Conservation (phyloP, 2,888 invertebrate species). For the Plagiodera versicolora region DNA sequence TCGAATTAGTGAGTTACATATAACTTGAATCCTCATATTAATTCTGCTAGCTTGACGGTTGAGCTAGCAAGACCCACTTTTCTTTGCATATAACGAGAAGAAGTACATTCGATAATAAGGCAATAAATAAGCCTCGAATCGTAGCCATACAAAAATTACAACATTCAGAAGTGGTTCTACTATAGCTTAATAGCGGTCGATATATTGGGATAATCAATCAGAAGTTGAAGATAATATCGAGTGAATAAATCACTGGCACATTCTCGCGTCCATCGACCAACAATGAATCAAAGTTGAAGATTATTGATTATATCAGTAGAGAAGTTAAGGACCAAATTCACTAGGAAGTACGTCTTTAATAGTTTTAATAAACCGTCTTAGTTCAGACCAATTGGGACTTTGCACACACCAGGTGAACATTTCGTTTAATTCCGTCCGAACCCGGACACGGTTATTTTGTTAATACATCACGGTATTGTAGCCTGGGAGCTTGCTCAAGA, state of each 20-base stretch:
- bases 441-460: slow-evolving; percentile 14
- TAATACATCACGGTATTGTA: slow-evolving; percentile 10
- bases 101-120: no score
- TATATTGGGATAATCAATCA: no score
- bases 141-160: no score
- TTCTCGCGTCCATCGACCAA: not conserved
- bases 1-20: no score
- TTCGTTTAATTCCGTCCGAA: slow-evolving; percentile 23
- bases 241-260: not conserved
- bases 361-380: slow-evolving; percentile 18
- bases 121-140: no score
- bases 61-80: no score
- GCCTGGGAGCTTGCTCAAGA: not conserved
- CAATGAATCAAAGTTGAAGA: not conserved
- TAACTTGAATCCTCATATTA: no score
- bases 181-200: no score
- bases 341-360: slow-evolving; percentile 15
- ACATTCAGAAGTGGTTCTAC: no score
- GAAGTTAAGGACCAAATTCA: not conserved
- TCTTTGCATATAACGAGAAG: no score
- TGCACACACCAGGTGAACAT: slow-evolving; percentile 27
- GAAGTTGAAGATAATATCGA: no score
- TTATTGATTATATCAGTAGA: not conserved
- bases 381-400: slow-evolving; percentile 31
- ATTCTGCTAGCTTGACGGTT: no score